A percentile compares a stretch with the other conserved stretches of the same genome.
phyloP scores from a whole-genome alignment of 2,113 vertebrate species.

The Ailurus styani region DNA sequence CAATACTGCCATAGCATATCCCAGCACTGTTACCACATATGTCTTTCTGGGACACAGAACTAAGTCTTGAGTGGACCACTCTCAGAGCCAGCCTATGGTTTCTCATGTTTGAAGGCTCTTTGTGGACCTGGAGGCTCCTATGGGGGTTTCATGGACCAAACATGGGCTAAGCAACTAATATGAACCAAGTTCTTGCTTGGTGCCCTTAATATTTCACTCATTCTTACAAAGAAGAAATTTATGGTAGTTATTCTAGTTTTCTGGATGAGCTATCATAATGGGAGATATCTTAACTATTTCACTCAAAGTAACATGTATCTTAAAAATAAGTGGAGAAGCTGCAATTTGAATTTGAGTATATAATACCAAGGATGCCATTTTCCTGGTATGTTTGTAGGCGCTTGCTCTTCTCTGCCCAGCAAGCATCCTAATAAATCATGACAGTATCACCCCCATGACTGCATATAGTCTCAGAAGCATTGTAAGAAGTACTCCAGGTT shows the following conservation, averaged over 20 bases:
- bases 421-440: background rate
- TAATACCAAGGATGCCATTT: background rate
- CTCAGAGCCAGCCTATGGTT: background rate
- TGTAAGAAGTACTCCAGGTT: background rate
- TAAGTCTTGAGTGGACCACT: background rate
- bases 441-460: background rate
- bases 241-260: background rate
- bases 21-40: background rate
- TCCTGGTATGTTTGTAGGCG: background rate
- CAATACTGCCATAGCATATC: rapidly evolving
- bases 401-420: background rate
- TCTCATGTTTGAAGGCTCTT: background rate
- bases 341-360: background rate
- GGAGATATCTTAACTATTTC: background rate
- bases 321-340: background rate
- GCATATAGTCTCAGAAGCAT: background rate
- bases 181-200: background rate
- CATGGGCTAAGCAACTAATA: background rate
- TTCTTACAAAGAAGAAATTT: background rate
- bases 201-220: background rate
- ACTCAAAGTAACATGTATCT: background rate
- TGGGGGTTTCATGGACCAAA: background rate
- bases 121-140: background rate
- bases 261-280: background rate
- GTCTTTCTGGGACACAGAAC: background rate